phyloP scores from a whole-genome alignment of 2,888 invertebrate genomes.

The Lasioglossum leucozonium region DNA sequence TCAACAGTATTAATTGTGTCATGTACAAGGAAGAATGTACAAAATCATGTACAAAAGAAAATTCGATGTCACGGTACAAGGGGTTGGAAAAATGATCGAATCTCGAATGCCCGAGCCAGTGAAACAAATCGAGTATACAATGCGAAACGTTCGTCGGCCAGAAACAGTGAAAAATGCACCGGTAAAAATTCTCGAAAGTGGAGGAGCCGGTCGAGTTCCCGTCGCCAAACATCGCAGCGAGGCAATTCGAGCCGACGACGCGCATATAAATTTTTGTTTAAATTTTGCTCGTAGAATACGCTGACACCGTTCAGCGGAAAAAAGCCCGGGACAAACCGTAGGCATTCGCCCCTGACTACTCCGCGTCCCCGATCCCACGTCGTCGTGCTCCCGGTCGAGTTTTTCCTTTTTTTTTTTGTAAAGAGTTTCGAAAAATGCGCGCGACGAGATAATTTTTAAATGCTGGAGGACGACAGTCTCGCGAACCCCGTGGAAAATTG shows the following conservation, averaged over 20 bases:
- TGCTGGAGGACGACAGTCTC: not conserved
- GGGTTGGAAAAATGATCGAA: not conserved
- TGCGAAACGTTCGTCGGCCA: not conserved
- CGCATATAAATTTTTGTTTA: not conserved
- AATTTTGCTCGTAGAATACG: not conserved
- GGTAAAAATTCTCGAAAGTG: not conserved
- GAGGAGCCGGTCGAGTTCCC: not conserved
- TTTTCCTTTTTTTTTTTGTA: no score
- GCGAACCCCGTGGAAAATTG: conserved; percentile 14
- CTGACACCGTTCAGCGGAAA: not conserved
- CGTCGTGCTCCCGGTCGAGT: not conserved
- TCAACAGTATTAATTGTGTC: no score
- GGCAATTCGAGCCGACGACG: not conserved
- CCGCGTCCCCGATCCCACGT: no score
- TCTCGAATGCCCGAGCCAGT: no score
- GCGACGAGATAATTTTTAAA: not conserved
- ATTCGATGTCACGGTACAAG: not conserved
- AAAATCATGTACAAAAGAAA: no score
- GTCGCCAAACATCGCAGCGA: not conserved
- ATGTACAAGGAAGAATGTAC: no score
- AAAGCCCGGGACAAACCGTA: not conserved
- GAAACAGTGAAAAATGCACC: not conserved
- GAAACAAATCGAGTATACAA: not conserved
- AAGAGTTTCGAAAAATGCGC: not conserved
- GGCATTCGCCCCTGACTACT: not conserved